phyloP scores from a whole-genome alignment of 2,888 invertebrate genomes.

The Trissoscelio sp. region DNA sequence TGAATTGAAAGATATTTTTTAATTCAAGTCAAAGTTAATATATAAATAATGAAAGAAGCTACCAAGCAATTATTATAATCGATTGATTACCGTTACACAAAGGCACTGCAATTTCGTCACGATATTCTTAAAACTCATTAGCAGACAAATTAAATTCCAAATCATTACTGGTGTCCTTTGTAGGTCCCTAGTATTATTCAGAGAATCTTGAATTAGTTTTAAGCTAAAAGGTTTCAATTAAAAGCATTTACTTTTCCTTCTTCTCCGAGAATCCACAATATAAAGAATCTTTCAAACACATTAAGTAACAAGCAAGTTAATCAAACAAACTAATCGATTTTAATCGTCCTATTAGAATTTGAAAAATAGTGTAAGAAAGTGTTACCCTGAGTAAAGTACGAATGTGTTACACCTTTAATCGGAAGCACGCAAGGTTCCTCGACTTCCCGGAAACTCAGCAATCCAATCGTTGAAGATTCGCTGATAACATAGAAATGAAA shows the following conservation, averaged over 20 bases:
- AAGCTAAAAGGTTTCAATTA: conserved; percentile 42
- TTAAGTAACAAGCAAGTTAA: conserved; percentile 29
- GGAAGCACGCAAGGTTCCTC: conserved; percentile 63
- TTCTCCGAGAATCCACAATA: conserved; percentile 14
- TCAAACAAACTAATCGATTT: conserved; percentile 39
- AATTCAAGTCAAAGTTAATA: too few species aligned
- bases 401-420: conserved; percentile 62
- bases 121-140: conserved; percentile 28
- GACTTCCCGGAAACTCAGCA: conserved; percentile 58
- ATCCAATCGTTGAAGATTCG: conserved; percentile 59
- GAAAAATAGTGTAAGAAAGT: conserved; percentile 57
- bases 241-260: conserved; percentile 40
- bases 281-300: conserved; percentile 17
- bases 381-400: conserved; percentile 42
- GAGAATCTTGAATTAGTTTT: conserved; percentile 26
- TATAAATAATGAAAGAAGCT: too few species aligned
- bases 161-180: conserved; percentile 45
- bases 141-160: conserved; percentile 42
- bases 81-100: neutral
- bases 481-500: conserved; percentile 58
- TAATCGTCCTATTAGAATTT: conserved; percentile 37
- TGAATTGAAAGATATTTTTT: too few species aligned
- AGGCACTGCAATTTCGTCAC: neutral
- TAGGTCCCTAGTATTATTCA: conserved; percentile 30
- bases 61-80: too few species aligned